These are phyloP conservation scores for Pharmacophagus antenor DNA, from an alignment of 2,888 invertebrate species.

Conservation along the genomic window DNA sequence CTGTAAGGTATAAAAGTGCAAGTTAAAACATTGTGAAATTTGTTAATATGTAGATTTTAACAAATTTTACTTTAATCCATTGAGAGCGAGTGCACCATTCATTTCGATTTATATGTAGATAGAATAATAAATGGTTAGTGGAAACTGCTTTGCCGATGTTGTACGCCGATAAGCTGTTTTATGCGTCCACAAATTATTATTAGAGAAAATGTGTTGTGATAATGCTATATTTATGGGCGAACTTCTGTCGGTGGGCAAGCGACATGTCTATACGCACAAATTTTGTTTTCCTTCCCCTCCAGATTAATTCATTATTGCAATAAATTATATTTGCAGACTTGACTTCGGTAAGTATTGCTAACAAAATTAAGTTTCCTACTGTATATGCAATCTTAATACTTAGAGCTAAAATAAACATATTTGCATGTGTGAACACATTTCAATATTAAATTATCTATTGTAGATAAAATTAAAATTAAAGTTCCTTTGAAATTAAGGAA, in stretches of 20 bases:
- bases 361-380: too few relatives aligned
- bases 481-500: too few relatives aligned
- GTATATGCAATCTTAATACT: too few relatives aligned
- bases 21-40: not conserved
- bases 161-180: conserved; percentile 31
- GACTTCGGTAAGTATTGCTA: conserved; percentile 8
- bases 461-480: too few relatives aligned
- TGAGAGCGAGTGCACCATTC: too few relatives aligned
- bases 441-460: too few relatives aligned
- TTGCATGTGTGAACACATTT: not conserved
- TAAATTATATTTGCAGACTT: conserved; percentile 15
- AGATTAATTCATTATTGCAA: conserved; percentile 26
- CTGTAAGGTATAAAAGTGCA: not conserved
- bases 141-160: conserved; percentile 33
- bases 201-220: conserved; percentile 30
- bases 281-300: conserved; percentile 19
- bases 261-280: conserved; percentile 27
- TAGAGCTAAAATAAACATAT: too few relatives aligned
- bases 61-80: not conserved
- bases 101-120: conserved; percentile 13
- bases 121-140: conserved; percentile 25
- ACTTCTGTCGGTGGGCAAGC: conserved; percentile 27
- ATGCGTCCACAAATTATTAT: conserved; percentile 31
- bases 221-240: conserved; percentile 30
- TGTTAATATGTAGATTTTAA: not conserved